Evolutionary conservation across 2,888 invertebrate species (phyloP), one percentile per base, ranked within the genome.

Genomic region (Dicycla oo): DNA sequence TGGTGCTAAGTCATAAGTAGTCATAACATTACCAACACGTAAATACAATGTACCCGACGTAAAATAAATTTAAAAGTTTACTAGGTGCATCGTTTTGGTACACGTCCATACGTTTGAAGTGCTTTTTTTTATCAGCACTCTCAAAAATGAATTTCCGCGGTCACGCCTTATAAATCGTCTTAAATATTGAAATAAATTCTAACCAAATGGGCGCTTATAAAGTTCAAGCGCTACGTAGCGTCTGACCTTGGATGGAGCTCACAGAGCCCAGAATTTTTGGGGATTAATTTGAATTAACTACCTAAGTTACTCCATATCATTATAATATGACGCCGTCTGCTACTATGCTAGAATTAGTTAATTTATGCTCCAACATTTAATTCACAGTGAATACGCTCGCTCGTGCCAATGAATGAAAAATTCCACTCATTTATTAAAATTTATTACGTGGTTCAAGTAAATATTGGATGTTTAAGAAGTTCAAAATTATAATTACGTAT

Each of bases 131-230:
- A 81, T 75, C 78, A 70, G 80, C 69, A 78, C 61, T 74, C 69
- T 45, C 58, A 78, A 51, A 80, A 73, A 78, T 82, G 84, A 83
- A 85, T 86, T 87, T 87, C 81, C 84, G 83, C 82, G 83, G 93
- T 93, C 89, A 93, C 92, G 93, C 89, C 87, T 92, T 92, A 92
- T 94, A 93, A 93, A 94, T 89, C 88, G 86, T 83, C 85, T 88
- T 91, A 91, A 91, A 91, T 89, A 91, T 87, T 89, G 87, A 88
- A 91, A 90, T 88, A 86, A 89, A 91, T 90, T 88, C 87, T 87
- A 75, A 85, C 45, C 73, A 80, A 87, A 86, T 86, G 84, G 80
- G 78, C 79, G 83, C 78, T 83, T 85, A 83, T 74, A 85, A 88
- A 89, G 86, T 88, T 88, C 85, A 88, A 86, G 79, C 69, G 53